phyloP scores from a whole-genome alignment of 1,140 invertebrate species.

The Trinorchestia longiramus region DNA sequence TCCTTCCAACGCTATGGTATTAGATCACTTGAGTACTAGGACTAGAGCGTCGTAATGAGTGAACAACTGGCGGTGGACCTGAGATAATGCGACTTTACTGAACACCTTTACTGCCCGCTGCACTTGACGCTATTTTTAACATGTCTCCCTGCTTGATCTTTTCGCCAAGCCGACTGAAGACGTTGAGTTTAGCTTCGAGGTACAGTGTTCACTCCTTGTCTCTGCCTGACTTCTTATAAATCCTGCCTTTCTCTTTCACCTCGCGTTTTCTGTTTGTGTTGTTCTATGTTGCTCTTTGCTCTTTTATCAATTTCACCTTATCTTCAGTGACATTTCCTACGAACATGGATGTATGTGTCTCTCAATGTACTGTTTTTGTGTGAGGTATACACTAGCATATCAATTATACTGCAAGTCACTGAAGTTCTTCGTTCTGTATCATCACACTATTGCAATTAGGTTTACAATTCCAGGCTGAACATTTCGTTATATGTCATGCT shows the following conservation, averaged over 20 bases:
- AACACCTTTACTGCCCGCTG: too few species aligned
- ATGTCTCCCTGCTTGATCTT: not conserved
- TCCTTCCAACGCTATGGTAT: too few species aligned
- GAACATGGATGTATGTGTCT: not conserved
- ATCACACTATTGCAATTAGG: too few species aligned
- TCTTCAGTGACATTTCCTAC: not conserved
- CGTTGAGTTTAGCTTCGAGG: constrained; percentile 49
- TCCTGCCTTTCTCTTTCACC: not conserved
- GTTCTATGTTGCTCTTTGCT: not conserved
- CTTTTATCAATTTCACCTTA: not conserved
- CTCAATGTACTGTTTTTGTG: not conserved
- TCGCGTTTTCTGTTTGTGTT: not conserved
- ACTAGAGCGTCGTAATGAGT: too few species aligned
- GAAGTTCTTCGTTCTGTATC: too few species aligned
- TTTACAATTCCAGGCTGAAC: not conserved
- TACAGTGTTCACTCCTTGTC: not conserved
- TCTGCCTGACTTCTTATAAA: constrained; percentile 22
- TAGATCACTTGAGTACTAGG: too few species aligned
- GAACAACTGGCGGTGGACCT: too few species aligned
- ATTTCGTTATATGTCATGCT: not conserved
- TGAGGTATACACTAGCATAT: not conserved
- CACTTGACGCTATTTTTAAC: too few species aligned
- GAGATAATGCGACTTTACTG: too few species aligned
- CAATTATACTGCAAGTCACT: too few species aligned
- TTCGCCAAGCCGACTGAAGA: constrained; percentile 38